Percentiles rank a stretch among this genome's conserved stretches.
Evolutionary conservation across 2,797 vertebrate species (phyloP).

Genomic region (Eptatretus atami): DNA sequence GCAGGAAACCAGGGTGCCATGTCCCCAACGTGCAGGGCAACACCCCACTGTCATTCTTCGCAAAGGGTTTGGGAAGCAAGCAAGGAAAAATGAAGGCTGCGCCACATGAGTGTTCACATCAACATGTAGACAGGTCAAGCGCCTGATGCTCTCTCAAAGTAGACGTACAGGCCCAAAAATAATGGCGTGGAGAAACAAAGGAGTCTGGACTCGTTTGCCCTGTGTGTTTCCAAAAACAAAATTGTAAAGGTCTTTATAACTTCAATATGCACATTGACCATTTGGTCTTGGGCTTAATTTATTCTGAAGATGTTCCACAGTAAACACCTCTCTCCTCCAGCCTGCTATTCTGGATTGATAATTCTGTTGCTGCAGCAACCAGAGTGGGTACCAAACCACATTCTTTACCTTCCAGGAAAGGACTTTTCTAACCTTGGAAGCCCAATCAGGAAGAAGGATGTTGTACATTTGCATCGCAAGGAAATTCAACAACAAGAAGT

Average conservation of each 20-base stretch:
- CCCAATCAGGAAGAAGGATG: too few relatives aligned
- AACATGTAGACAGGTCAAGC: too few relatives aligned
- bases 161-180: too few relatives aligned
- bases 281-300: conserved; percentile 23
- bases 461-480: too few relatives aligned
- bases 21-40: background rate
- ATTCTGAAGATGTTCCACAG: background rate
- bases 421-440: background rate
- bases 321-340: background rate
- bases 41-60: too few relatives aligned
- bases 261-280: conserved; percentile 55
- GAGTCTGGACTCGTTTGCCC: conserved; percentile 19
- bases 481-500: background rate
- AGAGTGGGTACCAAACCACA: background rate
- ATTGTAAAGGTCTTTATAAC: conserved; percentile 19
- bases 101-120: too few relatives aligned
- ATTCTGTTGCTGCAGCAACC: background rate
- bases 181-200: too few relatives aligned
- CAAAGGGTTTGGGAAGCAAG: too few relatives aligned
- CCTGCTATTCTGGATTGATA: background rate
- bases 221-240: conserved; percentile 33
- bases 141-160: too few relatives aligned
- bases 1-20: background rate
- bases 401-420: background rate
- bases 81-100: too few relatives aligned